phyloP scores from a whole-genome alignment of 2,113 vertebrate genomes.

The Amphiprion ocellaris region DNA sequence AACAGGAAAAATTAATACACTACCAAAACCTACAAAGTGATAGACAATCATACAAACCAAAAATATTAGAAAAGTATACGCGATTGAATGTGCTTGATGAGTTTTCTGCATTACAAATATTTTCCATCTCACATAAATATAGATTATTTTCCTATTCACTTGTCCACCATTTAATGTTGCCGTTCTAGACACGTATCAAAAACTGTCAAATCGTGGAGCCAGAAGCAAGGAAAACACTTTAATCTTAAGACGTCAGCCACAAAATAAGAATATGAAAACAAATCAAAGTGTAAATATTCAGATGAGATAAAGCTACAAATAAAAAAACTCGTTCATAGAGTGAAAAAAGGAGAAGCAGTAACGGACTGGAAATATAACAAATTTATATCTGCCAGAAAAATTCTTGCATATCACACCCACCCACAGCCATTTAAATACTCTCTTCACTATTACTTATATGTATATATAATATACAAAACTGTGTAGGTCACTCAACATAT shows the following conservation, averaged over 20 bases:
- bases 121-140: constrained; percentile 59
- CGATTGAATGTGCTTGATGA: constrained; percentile 80
- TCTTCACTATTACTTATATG: constrained; percentile 48
- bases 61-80: constrained; percentile 80
- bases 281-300: background rate
- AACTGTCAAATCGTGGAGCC: constrained; percentile 9
- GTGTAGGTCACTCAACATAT: constrained; percentile 31
- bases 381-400: background rate
- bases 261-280: background rate
- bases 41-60: constrained; percentile 71
- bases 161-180: constrained; percentile 14
- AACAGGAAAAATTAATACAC: constrained; percentile 39
- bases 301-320: background rate
- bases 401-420: constrained; percentile 23
- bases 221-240: background rate
- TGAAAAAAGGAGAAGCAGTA: background rate
- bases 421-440: constrained; percentile 34
- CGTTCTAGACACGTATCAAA: background rate
- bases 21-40: constrained; percentile 41
- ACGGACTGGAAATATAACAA: constrained; percentile 5
- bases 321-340: background rate
- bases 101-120: constrained; percentile 76
- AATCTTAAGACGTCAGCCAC: background rate
- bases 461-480: constrained; percentile 80
- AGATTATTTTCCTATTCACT: constrained; percentile 41